Evolutionary conservation across 23 tunicate genomes (phyloP), one percentile per base, ranked within the genome.

Genomic region (Diplosoma virens): DNA sequence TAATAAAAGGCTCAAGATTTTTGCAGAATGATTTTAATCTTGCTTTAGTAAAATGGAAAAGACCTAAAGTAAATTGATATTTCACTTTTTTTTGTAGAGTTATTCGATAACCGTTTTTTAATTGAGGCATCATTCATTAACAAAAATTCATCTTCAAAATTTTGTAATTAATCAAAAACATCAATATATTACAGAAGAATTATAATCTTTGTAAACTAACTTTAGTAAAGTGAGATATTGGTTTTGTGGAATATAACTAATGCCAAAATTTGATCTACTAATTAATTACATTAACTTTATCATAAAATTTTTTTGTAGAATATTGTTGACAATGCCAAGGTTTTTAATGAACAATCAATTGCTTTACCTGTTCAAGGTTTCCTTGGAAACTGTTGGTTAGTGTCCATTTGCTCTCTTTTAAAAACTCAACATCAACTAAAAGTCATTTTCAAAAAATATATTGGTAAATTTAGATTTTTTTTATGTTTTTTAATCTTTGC

Each of bases 321-420:
- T 17, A 21, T 68, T 14, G 17, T 53, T 68, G 9, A 17, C 5
- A 37, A 34, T 22, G 54, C 75, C 3, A 9, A 25, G 5, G 25
- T 68, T 34, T 68, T 9, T 68, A 32, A 0, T 3, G 53, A 32
- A 23, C 0, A 58, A 2, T 21, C 3, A 22, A 16, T 3, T 33
- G 21, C 50, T 7, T 2, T 22, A 34, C 87, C 87, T 11, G 47
- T 63, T 1, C 87, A 82, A 37, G 87, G 87, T 29, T 7, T 0
- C 1, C 52, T 82, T 29, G 87, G 81, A 20, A 55, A 82, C 30
- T 82, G 87, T 26, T 82, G 87, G 87, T 56, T 82, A 32, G 59
- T 82, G 1, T 59, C 64, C 3, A 75, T 46, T 11, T 59, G 79
- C 31, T 63, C 20, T 31, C 52, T 82, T 5, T 23, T 37, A 1